Evolutionary conservation across 2,797 vertebrate species (phyloP), one percentile per base, ranked within the genome.

Genomic region (Sebastes matsubarae): DNA sequence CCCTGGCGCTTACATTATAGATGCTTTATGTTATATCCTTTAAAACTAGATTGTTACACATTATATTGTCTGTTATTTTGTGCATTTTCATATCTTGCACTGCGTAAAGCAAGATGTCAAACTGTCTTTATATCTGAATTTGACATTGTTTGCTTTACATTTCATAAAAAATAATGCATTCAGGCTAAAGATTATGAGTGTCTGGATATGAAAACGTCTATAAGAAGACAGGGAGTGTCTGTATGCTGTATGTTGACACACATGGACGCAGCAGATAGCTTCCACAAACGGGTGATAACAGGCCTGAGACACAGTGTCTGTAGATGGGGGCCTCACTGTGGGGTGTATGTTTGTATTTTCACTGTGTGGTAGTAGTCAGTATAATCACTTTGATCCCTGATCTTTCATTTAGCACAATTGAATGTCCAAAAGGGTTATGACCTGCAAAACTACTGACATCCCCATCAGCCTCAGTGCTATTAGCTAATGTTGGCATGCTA

Each of bases 181-280:
- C n/a, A 30, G 22, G 72, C 5, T 13, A 8, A 68, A 22, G 7
- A 36, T 20, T 4, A 22, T 16, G 6, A 8, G 24, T 25, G 18
- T 34, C 14, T 55, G n/a, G 42, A 75, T 10, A 11, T 75, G 60
- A 34, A 75, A 68, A 18, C 50, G 34, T 0, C 75, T 65, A 13
- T 72, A 64, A 46, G 54, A 50, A 38, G 12, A 75, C 65, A 75
- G 91, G 93, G 93, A 91, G 94, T 93, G 92, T 92, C 93, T 80
- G 11, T 25, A 16, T 30, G 22, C 64, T 68, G 69, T 68, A 63
- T 58, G 78, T 18, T 2, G 25, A 69, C 74, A 83, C 92, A 90
- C 86, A 90, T 95, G 93, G 89, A 64, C 77, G 25, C 72, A 6
- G 67, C 86, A 89, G 95, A 95, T 95, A 95, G 30, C 87, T 55